phyloP scores from a whole-genome alignment of 2,888 invertebrate species.

The Leucania comma region DNA sequence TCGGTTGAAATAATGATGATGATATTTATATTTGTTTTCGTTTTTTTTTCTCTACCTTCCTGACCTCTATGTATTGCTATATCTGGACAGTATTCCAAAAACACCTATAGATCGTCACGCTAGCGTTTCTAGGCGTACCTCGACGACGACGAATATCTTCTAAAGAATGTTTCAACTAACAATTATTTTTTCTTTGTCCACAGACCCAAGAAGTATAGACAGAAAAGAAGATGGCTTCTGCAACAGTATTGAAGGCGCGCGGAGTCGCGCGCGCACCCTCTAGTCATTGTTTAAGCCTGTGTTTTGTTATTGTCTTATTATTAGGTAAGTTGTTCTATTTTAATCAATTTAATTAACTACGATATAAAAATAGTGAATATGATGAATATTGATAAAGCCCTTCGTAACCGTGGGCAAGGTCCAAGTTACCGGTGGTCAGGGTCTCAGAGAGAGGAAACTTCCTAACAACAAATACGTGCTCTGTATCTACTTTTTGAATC shows the following conservation, averaged over 20 bases:
- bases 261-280: conserved; percentile 68
- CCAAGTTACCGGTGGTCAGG: not conserved
- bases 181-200: conserved; percentile 70
- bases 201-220: conserved; percentile 70
- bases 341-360: conserved; percentile 1
- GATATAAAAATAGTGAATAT: not conserved
- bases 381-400: conserved; percentile 1
- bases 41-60: too few species aligned
- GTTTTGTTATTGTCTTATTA: conserved; percentile 78
- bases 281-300: conserved; percentile 85
- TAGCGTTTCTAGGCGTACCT: too few species aligned
- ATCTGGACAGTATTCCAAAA: too few species aligned
- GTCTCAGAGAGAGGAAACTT: not conserved
- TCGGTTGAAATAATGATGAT: too few species aligned
- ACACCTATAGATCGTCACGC: too few species aligned
- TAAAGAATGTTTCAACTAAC: conserved; percentile 2
- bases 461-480: not conserved
- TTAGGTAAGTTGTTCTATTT: conserved; percentile 77
- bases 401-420: not conserved
- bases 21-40: too few species aligned
- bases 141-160: too few species aligned
- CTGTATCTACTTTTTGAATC: not conserved
- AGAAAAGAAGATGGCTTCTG: conserved; percentile 77
- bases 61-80: too few species aligned
- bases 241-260: conserved; percentile 73